phyloP scores from a whole-genome alignment of 2,797 vertebrate species.

The Gallinago stenura region DNA sequence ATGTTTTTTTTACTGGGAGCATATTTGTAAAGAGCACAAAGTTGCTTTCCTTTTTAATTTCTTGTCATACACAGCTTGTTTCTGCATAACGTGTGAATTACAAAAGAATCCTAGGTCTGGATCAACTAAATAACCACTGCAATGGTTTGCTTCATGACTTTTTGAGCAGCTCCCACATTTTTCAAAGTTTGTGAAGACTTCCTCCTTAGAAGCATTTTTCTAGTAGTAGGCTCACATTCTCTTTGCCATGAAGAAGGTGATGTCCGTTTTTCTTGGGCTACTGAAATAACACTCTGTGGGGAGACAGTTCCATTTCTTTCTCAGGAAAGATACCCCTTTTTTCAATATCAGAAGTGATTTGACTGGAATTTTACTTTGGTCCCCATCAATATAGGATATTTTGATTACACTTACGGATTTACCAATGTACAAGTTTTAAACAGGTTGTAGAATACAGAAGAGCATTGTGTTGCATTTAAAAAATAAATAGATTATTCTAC shows the following conservation, averaged over 20 bases:
- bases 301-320: not conserved
- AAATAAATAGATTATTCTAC: not conserved
- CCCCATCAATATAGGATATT: not conserved
- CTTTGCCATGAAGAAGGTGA: not conserved
- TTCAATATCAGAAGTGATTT: not conserved
- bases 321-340: not conserved
- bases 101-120: not conserved
- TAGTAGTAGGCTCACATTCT: not conserved
- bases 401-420: not conserved
- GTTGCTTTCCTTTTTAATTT: slow-evolving; percentile 2
- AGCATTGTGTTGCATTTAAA: rapidly evolving
- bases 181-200: not conserved
- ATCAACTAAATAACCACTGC: not conserved
- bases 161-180: not conserved
- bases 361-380: not conserved
- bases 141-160: not conserved
- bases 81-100: slow-evolving; percentile 4
- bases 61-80: slow-evolving; percentile 17
- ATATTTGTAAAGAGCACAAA: slow-evolving; percentile 5
- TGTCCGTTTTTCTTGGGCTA: not conserved
- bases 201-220: not conserved
- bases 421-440: not conserved
- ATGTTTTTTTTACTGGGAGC: not conserved
- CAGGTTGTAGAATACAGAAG: not conserved
- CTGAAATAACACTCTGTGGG: not conserved